These are phyloP conservation scores for Nezara viridula DNA, from an alignment of 2,888 invertebrate genomes.

Conservation along the genomic window DNA sequence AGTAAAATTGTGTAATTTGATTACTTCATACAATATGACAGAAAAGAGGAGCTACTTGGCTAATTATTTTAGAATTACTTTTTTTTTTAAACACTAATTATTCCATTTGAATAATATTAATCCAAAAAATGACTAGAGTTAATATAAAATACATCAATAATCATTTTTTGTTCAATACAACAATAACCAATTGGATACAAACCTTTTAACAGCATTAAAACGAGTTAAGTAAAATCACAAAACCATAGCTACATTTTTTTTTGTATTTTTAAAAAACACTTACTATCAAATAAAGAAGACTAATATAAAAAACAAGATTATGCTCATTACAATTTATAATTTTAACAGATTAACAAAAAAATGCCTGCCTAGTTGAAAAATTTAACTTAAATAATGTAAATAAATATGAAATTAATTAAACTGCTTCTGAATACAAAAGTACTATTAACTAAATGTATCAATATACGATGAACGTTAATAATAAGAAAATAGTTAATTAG, in stretches of 20 bases:
- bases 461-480: neutral
- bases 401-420: neutral
- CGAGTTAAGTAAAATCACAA: neutral
- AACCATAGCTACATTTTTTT: neutral
- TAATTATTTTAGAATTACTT: constrained; percentile 6
- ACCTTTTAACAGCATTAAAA: neutral
- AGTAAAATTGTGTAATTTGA: too few relatives aligned
- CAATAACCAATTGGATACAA: neutral
- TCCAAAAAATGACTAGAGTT: constrained; percentile 22
- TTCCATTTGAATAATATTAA: neutral
- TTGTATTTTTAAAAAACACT: neutral
- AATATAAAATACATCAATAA: constrained; percentile 1
- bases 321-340: neutral
- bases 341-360: neutral
- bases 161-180: neutral
- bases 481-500: neutral
- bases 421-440: neutral
- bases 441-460: constrained; percentile 2
- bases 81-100: neutral
- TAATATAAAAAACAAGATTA: neutral
- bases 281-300: neutral
- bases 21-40: neutral
- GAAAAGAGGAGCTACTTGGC: neutral
- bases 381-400: neutral
- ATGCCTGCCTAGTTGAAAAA: neutral